A percentile compares a stretch with the other conserved stretches of the same genome.
These are phyloP conservation scores for Salvelinus namaycush DNA, from an alignment of 2,113 vertebrate genomes.

Conservation along the genomic window DNA sequence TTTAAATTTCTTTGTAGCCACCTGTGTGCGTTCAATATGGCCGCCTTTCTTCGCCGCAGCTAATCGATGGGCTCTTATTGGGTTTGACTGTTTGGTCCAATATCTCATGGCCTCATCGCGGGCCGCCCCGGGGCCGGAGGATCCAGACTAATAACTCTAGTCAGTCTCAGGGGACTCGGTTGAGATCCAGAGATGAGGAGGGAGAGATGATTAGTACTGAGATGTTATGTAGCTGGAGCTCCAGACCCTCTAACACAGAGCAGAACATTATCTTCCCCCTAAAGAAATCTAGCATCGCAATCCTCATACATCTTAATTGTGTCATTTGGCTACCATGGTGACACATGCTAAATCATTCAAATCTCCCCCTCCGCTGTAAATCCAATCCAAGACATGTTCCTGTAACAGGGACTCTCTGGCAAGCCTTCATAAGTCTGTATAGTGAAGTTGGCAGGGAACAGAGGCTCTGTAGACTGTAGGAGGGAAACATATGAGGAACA, in stretches of 20 bases:
- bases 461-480: not conserved
- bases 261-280: not conserved
- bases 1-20: constrained; percentile 73
- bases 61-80: constrained; percentile 80
- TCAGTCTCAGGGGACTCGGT: not conserved
- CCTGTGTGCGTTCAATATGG: constrained; percentile 71
- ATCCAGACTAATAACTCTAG: constrained; percentile 75
- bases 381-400: too few species aligned
- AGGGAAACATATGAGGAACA: not conserved
- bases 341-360: too few species aligned
- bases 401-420: too few species aligned
- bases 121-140: constrained; percentile 66
- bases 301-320: too few species aligned
- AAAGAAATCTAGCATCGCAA: too few species aligned
- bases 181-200: not conserved
- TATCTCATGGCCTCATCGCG: constrained; percentile 63
- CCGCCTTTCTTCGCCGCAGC: constrained; percentile 49
- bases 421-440: too few species aligned
- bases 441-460: too few species aligned
- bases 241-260: not conserved
- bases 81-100: constrained; percentile 75
- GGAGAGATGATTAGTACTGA: constrained; percentile 3
- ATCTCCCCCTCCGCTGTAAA: too few species aligned
- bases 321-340: too few species aligned
- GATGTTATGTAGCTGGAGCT: not conserved